Evolutionary conservation across 2,797 vertebrate genomes (phyloP), one percentile per base, ranked within the genome.

Genomic region (Enoplosus armatus): DNA sequence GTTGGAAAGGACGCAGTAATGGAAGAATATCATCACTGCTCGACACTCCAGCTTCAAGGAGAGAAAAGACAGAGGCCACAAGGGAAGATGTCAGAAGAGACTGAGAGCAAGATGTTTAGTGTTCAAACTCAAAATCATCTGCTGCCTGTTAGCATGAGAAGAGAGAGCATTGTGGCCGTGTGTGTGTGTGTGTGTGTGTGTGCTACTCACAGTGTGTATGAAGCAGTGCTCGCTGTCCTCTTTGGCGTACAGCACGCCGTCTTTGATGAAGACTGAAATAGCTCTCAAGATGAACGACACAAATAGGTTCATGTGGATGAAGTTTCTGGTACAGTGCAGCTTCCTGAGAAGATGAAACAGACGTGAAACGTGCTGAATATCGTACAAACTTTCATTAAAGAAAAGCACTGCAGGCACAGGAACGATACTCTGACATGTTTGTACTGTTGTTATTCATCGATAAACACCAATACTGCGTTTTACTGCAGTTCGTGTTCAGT

Each of bases 251-350:
- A 99, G 92, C 67, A 99, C 95, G 37, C 97, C 97, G 1, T 99
- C 98, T 84, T 99, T 99, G 89, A 99, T 99, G 93, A 99, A 99
- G 61, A 99, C 98, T 0, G 98, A 98, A 86, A 99, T 97, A 27
- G 98, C 98, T 85, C 98, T 95, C 83, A 99, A 90, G 79, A 99
- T 98, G 93, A 99, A 99, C 0, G 98, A 99, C 84, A 98, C 97
- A 35, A 99, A 99, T 7, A 99, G 96, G 85, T 99, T 99, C 98
- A 99, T 99, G 94, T 99, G 98, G 93, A 99, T 99, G 92, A 99
- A 99, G 90, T 99, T 99, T 50, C 98, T 94, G 74, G 98, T 99
- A 60, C 98, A 99, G 83, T 98, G 98, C 48, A 99, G 96, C 86
- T 99, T 99, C 94, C 98, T 99, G 89, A 22, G 51, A 3, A 4